phyloP scores from a whole-genome alignment of 1,140 invertebrate genomes.

The Drosophila tani region DNA sequence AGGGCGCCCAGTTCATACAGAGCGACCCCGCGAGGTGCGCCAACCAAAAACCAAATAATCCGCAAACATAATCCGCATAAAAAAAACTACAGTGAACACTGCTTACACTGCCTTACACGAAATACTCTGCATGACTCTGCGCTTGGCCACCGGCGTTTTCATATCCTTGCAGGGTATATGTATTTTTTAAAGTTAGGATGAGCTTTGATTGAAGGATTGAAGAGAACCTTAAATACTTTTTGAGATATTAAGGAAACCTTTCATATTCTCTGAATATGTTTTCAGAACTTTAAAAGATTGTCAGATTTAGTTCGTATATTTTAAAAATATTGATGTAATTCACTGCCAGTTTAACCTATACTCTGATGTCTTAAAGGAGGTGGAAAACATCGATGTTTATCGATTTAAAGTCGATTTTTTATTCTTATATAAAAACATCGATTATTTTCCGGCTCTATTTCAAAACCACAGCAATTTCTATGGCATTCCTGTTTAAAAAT shows the following conservation, averaged over 20 bases:
- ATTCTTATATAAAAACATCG: background rate
- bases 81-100: conserved; percentile 15
- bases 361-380: background rate
- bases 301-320: too few species aligned
- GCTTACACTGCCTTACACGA: conserved; percentile 34
- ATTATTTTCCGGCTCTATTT: background rate
- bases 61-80: conserved; percentile 12
- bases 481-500: background rate
- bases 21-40: conserved; percentile 73
- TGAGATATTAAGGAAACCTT: too few species aligned
- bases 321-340: too few species aligned
- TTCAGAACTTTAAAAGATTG: too few species aligned
- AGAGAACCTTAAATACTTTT: background rate
- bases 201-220: background rate
- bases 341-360: too few species aligned
- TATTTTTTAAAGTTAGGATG: background rate
- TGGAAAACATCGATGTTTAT: background rate
- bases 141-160: conserved; percentile 21
- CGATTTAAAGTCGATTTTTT: background rate
- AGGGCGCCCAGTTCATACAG: conserved; percentile 85
- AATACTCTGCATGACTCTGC: conserved; percentile 40
- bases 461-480: too few species aligned
- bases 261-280: background rate
- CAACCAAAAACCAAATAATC: conserved; percentile 49
- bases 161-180: conserved; percentile 23